phyloP scores from a whole-genome alignment of 2,797 vertebrate species.

The Syngnathus acus region DNA sequence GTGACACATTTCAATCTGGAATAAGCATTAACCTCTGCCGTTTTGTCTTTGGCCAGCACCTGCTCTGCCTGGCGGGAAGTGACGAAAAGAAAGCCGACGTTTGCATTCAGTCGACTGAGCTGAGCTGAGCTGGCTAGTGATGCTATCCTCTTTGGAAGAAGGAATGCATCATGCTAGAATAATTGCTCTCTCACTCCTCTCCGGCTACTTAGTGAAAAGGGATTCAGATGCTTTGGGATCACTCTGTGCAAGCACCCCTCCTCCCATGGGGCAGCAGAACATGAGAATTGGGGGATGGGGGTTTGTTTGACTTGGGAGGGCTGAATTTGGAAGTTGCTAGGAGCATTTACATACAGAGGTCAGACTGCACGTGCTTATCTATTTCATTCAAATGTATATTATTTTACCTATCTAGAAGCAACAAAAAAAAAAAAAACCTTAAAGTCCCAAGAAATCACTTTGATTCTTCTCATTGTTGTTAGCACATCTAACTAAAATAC shows the following conservation, averaged over 20 bases:
- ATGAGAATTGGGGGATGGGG: constrained; percentile 55
- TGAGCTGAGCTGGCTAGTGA: not conserved
- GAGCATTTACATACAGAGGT: constrained; percentile 34
- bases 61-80: not conserved
- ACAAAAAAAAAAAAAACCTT: no score
- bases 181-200: constrained; percentile 56
- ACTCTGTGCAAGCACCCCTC: constrained; percentile 54
- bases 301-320: constrained; percentile 64
- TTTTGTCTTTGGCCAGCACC: not conserved
- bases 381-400: not conserved
- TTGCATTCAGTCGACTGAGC: not conserved
- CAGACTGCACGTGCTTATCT: constrained; percentile 1
- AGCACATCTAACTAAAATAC: not conserved
- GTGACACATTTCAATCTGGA: not conserved
- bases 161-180: constrained; percentile 71
- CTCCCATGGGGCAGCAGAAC: constrained; percentile 44
- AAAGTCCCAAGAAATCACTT: not conserved
- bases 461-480: not conserved
- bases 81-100: not conserved
- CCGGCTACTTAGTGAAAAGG: constrained; percentile 65
- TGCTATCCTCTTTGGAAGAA: constrained; percentile 14
- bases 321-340: constrained; percentile 9
- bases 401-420: not conserved
- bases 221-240: constrained; percentile 72
- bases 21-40: not conserved